These are phyloP conservation scores for Ips typographus DNA, from an alignment of 1,140 invertebrate genomes.

Conservation along the genomic window DNA sequence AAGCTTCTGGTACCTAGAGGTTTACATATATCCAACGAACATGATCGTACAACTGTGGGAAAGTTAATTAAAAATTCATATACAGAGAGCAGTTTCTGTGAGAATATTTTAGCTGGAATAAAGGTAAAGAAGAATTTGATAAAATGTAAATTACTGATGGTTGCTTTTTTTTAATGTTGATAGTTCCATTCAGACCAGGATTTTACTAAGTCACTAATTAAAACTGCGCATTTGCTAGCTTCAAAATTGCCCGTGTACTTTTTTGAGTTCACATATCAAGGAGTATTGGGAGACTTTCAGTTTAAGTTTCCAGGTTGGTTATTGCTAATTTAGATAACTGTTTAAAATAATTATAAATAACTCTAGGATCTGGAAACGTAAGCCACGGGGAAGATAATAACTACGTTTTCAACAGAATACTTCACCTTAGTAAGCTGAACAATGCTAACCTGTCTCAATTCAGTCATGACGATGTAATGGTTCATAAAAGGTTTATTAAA, in stretches of 20 bases:
- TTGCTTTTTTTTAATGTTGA: background rate
- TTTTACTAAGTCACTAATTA: conserved; percentile 23
- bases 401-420: conserved; percentile 8
- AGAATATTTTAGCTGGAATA: conserved; percentile 17
- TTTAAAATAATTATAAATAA: background rate
- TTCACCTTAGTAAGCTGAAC: background rate
- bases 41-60: background rate
- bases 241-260: conserved; percentile 20
- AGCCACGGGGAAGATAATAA: conserved; percentile 11
- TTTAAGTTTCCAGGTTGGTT: conserved; percentile 3
- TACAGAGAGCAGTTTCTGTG: background rate
- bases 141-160: too few relatives aligned
- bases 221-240: conserved; percentile 22
- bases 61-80: conserved; percentile 7
- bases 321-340: background rate
- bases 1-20: conserved; percentile 10
- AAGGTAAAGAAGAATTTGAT: too few relatives aligned
- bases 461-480: background rate
- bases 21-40: conserved; percentile 12
- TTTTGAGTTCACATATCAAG: conserved; percentile 27
- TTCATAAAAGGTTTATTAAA: conserved; percentile 5
- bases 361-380: conserved; percentile 11
- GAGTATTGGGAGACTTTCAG: conserved; percentile 15
- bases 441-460: conserved; percentile 8
- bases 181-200: conserved; percentile 23